Conservation (phyloP, 2,888 invertebrate species). For the Agrochola macilenta region DNA sequence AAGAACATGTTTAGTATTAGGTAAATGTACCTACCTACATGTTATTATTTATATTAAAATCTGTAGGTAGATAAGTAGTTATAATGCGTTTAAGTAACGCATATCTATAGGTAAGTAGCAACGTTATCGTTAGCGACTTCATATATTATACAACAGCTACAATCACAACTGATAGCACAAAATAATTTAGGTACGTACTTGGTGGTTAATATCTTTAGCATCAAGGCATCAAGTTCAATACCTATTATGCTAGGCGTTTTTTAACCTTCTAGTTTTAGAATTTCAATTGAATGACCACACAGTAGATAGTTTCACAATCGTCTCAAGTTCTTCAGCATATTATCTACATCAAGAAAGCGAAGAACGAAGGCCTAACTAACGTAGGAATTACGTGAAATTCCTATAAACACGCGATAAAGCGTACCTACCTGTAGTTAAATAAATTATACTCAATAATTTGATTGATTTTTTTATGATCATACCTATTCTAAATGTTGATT, state of each 20-base stretch:
- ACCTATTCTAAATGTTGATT: too few relatives aligned
- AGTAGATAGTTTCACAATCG: neutral
- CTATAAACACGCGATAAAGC: conserved; percentile 6
- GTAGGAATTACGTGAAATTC: conserved; percentile 16
- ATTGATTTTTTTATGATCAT: too few relatives aligned
- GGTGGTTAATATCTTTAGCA: neutral
- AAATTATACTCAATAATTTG: too few relatives aligned
- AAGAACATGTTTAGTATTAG: neutral
- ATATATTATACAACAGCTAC: conserved; percentile 1
- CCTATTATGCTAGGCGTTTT: neutral
- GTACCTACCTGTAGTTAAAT: neutral
- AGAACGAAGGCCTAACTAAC: conserved; percentile 17
- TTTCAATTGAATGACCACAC: conserved; percentile 18
- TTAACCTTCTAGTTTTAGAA: neutral
- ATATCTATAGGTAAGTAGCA: neutral
- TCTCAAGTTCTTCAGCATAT: neutral
- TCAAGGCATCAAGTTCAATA: neutral
- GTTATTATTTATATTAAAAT: conserved; percentile 1
- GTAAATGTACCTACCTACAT: neutral
- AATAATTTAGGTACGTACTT: too few relatives aligned
- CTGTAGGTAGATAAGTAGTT: neutral
- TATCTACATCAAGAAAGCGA: conserved; percentile 15
- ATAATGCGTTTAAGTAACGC: neutral
- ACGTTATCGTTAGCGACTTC: conserved; percentile 10
- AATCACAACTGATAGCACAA: conserved; percentile 10